Evolutionary conservation across 2,797 vertebrate genomes (phyloP).

Genomic region (Cryptoblepharus egeriae): DNA sequence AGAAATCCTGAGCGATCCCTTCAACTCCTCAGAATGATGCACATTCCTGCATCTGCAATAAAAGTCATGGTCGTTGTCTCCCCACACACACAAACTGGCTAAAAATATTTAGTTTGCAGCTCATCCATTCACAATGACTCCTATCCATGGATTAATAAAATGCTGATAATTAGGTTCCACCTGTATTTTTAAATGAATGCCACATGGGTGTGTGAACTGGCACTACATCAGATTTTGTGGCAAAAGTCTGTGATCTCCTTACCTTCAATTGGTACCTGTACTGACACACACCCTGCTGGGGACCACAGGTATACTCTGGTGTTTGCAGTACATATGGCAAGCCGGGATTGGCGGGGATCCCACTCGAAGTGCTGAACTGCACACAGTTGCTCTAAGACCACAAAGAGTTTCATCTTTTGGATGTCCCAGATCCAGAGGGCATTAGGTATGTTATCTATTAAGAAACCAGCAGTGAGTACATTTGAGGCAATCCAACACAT

Average conservation of each 20-base stretch:
- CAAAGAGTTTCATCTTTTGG: slow-evolving; percentile 84
- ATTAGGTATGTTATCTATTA: slow-evolving; percentile 87
- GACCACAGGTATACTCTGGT: slow-evolving; percentile 91
- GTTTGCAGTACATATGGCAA: slow-evolving; percentile 90
- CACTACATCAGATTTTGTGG: accelerated
- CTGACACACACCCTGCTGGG: slow-evolving; percentile 85
- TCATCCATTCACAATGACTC: too few relatives aligned
- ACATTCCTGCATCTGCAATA: too few relatives aligned
- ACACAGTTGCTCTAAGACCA: slow-evolving; percentile 87
- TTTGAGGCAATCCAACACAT: accelerated
- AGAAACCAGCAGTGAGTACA: not conserved
- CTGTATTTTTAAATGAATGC: too few relatives aligned
- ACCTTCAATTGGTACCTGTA: slow-evolving; percentile 91
- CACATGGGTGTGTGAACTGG: accelerated
- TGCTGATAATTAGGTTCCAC: too few relatives aligned
- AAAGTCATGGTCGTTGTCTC: too few relatives aligned
- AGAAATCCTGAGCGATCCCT: too few relatives aligned
- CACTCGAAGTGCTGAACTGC: slow-evolving; percentile 88
- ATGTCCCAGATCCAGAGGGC: slow-evolving; percentile 95
- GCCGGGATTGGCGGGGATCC: slow-evolving; percentile 87
- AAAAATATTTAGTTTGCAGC: too few relatives aligned
- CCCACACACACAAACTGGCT: too few relatives aligned
- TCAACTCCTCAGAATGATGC: too few relatives aligned
- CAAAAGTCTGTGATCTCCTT: slow-evolving; percentile 27
- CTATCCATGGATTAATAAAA: too few relatives aligned